Evolutionary conservation across 2,113 vertebrate genomes (phyloP).

Genomic region (Brachyhypopomus occidentalis): DNA sequence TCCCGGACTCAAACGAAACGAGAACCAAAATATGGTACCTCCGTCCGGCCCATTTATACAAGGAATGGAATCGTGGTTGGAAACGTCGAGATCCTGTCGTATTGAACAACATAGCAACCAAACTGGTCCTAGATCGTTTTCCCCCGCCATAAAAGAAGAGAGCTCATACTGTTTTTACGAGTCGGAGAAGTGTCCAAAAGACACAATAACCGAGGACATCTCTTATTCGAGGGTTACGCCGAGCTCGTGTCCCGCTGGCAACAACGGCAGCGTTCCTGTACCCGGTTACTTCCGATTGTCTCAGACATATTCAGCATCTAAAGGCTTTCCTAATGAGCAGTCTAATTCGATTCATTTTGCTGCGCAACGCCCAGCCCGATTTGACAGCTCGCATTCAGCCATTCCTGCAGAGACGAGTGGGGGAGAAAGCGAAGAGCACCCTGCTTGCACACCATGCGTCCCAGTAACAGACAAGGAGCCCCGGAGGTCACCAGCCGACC

Average conservation of each 20-base stretch:
- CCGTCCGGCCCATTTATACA: slow-evolving; percentile 84
- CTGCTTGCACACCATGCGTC: slow-evolving; percentile 76
- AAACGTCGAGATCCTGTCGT: slow-evolving; percentile 87
- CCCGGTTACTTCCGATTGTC: slow-evolving; percentile 98
- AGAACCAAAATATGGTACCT: slow-evolving; percentile 82
- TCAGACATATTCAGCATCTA: slow-evolving; percentile 90
- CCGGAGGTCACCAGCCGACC: slow-evolving; percentile 85
- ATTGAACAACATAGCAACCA: slow-evolving; percentile 85
- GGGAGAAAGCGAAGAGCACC: slow-evolving; percentile 83
- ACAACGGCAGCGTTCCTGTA: slow-evolving; percentile 84
- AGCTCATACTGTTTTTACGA: slow-evolving; percentile 95
- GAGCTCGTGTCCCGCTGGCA: slow-evolving; percentile 76
- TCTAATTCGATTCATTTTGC: slow-evolving; percentile 80
- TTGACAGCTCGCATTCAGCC: slow-evolving; percentile 79
- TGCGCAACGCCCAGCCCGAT: slow-evolving; percentile 66
- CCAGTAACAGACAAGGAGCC: slow-evolving; percentile 84
- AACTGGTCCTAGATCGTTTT: slow-evolving; percentile 88
- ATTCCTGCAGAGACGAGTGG: slow-evolving; percentile 75
- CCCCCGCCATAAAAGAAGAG: slow-evolving; percentile 95
- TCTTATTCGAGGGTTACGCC: slow-evolving; percentile 81
- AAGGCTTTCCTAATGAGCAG: slow-evolving; percentile 80
- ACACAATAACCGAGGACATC: slow-evolving; percentile 79
- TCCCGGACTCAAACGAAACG: slow-evolving; percentile 92
- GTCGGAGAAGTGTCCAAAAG: slow-evolving; percentile 92
- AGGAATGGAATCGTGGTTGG: slow-evolving; percentile 95